A percentile compares a stretch with the other conserved stretches of the same genome.
Evolutionary conservation across 2,888 invertebrate genomes (phyloP).

Genomic region (Rhingia campestris): DNA sequence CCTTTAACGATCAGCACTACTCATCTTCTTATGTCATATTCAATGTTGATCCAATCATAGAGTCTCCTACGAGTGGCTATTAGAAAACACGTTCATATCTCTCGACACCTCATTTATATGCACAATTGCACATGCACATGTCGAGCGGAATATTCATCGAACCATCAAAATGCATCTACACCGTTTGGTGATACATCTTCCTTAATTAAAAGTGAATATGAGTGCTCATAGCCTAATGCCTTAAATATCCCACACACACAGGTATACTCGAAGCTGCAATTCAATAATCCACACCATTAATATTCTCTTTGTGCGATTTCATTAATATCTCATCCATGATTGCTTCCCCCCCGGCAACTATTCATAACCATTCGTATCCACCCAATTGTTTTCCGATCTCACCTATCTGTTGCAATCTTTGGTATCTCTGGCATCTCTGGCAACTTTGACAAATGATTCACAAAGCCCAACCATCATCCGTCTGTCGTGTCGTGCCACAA

Average conservation of each 20-base stretch:
- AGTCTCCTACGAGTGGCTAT: background rate
- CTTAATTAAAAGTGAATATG: slow-evolving; percentile 7
- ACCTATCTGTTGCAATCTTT: background rate
- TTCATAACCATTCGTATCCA: background rate
- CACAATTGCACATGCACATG: slow-evolving; percentile 17
- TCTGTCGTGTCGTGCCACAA: background rate
- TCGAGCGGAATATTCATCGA: background rate
- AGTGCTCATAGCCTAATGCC: background rate
- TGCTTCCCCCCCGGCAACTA: background rate
- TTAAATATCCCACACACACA: background rate
- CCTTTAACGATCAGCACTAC: background rate
- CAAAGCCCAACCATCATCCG: background rate
- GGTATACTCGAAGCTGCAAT: background rate
- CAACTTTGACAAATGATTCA: background rate
- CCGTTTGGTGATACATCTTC: background rate
- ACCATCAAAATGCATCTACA: slow-evolving; percentile 22
- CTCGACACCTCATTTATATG: slow-evolving; percentile 25
- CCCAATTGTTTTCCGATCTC: background rate
- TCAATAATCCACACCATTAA: slow-evolving; percentile 7
- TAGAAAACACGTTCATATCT: slow-evolving; percentile 2
- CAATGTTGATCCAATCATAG: background rate
- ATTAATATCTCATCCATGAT: slow-evolving; percentile 13
- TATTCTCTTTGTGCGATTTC: slow-evolving; percentile 6
- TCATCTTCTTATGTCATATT: slow-evolving; percentile 6
- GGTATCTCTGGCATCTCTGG: slow-evolving; percentile 8